Percentiles rank a stretch among this genome's conserved stretches.
These are phyloP conservation scores for Brachyopa scutellaris DNA, from an alignment of 2,888 invertebrate genomes.

Conservation along the genomic window DNA sequence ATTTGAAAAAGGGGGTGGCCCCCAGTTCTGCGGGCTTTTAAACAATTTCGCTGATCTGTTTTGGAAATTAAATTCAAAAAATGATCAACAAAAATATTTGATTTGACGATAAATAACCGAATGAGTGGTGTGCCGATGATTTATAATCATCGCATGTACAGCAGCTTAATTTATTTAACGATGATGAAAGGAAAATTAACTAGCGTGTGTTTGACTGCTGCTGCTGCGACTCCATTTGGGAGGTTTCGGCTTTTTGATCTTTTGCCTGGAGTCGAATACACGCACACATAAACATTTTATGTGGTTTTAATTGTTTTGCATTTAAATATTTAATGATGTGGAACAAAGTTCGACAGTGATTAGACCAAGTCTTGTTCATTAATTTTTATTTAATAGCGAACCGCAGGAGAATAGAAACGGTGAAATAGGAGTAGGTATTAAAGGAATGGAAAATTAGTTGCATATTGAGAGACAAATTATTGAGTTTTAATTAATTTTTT, in stretches of 20 bases:
- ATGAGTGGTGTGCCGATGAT: constrained; percentile 40
- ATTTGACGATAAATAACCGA: constrained; percentile 59
- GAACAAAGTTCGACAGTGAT: constrained; percentile 40
- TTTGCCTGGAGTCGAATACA: constrained; percentile 1
- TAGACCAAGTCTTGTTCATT: constrained; percentile 32
- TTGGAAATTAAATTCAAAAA: constrained; percentile 46
- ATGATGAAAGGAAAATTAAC: constrained; percentile 28
- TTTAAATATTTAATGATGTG: constrained; percentile 40
- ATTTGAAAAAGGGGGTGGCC: background rate
- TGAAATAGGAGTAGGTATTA: background rate
- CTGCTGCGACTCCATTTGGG: background rate
- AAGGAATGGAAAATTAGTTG: background rate
- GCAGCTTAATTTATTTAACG: constrained; percentile 42
- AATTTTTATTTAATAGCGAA: constrained; percentile 31
- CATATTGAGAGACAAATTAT: constrained; percentile 3
- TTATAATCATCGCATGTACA: constrained; percentile 54
- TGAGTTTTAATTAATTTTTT: constrained; percentile 44
- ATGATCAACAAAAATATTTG: constrained; percentile 55
- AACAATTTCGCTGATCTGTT: constrained; percentile 46
- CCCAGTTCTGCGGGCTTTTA: constrained; percentile 8
- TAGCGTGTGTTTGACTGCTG: background rate
- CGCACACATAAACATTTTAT: constrained; percentile 17
- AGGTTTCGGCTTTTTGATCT: constrained; percentile 36
- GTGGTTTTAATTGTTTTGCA: constrained; percentile 43
- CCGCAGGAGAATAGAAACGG: background rate